Evolutionary conservation across 2,797 vertebrate species (phyloP).

Genomic region (Sebastes baramenuke): DNA sequence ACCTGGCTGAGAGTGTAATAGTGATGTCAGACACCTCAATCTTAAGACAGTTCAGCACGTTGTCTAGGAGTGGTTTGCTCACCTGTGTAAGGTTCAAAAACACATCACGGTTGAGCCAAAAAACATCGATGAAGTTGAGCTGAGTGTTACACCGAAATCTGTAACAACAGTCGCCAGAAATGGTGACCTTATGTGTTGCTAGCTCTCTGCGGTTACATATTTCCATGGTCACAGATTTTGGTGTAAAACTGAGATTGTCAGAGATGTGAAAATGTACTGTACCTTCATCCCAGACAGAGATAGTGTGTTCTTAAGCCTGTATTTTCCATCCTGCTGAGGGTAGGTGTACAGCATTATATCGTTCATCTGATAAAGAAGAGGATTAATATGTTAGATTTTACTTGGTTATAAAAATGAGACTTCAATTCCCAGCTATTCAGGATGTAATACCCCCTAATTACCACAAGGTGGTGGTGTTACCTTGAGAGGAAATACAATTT

Average conservation of each 20-base stretch:
- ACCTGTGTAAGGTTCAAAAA: constrained; percentile 78
- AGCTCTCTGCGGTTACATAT: accelerated
- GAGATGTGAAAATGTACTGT: constrained; percentile 12
- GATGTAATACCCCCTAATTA: neutral
- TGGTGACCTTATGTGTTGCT: too few relatives aligned
- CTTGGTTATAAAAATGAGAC: neutral
- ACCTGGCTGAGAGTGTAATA: constrained; percentile 94
- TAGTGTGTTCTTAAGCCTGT: constrained; percentile 91
- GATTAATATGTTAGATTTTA: neutral
- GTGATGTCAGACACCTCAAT: constrained; percentile 91
- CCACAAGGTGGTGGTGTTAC: constrained; percentile 71
- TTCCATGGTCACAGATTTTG: too few relatives aligned
- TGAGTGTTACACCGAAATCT: neutral
- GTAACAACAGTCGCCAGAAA: too few relatives aligned
- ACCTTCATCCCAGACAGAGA: constrained; percentile 94
- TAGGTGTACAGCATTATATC: constrained; percentile 96
- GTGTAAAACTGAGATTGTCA: neutral
- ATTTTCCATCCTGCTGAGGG: constrained; percentile 97
- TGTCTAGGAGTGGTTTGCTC: constrained; percentile 89
- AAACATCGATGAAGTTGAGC: neutral
- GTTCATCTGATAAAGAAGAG: constrained; percentile 87
- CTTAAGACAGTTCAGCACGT: constrained; percentile 88
- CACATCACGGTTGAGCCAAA: neutral
- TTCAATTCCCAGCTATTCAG: neutral
- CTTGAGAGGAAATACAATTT: neutral